These are phyloP conservation scores for Pseudolaguvia tuberculata DNA, from an alignment of 2,113 vertebrate genomes.

Conservation along the genomic window DNA sequence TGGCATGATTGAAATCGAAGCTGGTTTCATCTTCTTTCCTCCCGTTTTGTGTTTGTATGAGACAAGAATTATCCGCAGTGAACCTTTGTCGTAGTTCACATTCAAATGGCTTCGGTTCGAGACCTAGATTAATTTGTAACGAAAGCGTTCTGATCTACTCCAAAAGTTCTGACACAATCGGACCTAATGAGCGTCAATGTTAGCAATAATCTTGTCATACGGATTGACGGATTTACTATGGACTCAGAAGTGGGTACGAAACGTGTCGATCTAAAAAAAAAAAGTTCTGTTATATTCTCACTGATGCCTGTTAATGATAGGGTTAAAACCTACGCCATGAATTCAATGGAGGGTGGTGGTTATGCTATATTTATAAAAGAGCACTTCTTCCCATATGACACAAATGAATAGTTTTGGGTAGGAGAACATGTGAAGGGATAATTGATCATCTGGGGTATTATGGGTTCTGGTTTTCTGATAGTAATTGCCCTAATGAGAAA, in stretches of 20 bases:
- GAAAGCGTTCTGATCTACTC: neutral
- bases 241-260: neutral
- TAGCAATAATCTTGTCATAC: conserved; percentile 23
- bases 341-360: conserved; percentile 6
- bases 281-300: conserved; percentile 6
- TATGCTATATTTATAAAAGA: neutral
- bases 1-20: conserved; percentile 35
- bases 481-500: conserved; percentile 45
- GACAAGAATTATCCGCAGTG: conserved; percentile 8
- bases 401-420: conserved; percentile 26
- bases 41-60: conserved; percentile 24
- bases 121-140: conserved; percentile 26
- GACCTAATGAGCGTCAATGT: conserved; percentile 24
- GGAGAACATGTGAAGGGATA: conserved; percentile 23
- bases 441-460: conserved; percentile 39
- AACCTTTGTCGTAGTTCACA: neutral
- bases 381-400: conserved; percentile 5
- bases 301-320: conserved; percentile 29
- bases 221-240: neutral
- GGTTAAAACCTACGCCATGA: neutral
- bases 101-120: neutral
- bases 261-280: neutral
- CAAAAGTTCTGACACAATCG: conserved; percentile 29
- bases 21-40: conserved; percentile 14
- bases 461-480: conserved; percentile 28